Conservation (phyloP, 1,140 invertebrate genomes). For the Drosophila kurseongensis region DNA sequence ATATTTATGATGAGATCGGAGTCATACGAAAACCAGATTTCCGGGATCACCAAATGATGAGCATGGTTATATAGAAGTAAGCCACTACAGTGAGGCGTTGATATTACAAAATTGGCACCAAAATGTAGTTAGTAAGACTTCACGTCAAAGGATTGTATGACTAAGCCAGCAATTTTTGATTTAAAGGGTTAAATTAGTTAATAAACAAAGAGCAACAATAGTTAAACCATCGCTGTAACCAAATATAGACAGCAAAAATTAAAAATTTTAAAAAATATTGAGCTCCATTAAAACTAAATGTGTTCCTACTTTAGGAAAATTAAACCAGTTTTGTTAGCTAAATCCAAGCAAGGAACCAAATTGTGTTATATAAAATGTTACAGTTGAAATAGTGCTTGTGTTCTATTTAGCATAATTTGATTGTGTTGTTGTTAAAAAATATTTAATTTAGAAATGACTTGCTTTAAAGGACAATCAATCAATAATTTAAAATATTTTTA, state of each 20-base stretch:
- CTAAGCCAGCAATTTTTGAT: neutral
- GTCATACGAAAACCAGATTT: constrained; percentile 27
- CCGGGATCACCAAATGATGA: constrained; percentile 19
- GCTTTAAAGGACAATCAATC: no score
- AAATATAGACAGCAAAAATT: neutral
- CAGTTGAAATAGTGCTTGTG: no score
- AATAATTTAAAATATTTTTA: no score
- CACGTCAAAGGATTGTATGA: neutral
- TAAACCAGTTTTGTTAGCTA: no score
- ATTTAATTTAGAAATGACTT: no score
- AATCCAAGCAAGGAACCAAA: no score
- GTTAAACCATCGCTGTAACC: neutral
- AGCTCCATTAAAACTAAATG: no score
- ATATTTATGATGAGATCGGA: constrained; percentile 25
- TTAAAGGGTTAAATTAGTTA: neutral
- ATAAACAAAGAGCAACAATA: neutral
- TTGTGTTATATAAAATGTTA: no score
- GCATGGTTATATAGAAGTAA: constrained; percentile 18
- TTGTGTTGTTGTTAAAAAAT: no score
- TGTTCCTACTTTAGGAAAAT: no score
- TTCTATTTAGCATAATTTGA: no score
- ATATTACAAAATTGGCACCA: neutral
- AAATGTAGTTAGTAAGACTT: neutral
- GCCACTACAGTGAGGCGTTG: constrained; percentile 21
- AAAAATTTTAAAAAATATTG: no score